Conservation (phyloP, 2,113 vertebrate species). For the Xiphorhynchus elegans region DNA sequence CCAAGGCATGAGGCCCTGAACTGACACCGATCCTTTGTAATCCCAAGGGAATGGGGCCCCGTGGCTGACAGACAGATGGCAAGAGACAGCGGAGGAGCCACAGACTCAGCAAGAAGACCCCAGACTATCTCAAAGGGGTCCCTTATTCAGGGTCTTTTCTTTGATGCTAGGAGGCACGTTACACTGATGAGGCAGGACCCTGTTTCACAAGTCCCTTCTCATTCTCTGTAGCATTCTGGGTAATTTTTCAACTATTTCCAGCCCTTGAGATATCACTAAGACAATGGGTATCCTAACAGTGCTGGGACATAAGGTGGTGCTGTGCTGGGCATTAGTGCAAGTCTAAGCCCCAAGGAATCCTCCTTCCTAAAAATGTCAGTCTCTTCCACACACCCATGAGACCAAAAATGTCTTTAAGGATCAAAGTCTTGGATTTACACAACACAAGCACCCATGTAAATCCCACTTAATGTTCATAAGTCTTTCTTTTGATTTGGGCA, state of each 20-base stretch:
- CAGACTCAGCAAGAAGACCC: accelerated
- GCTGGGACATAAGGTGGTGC: not conserved
- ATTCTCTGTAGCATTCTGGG: not conserved
- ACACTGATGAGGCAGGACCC: not conserved
- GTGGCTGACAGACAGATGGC: not conserved
- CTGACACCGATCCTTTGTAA: not conserved
- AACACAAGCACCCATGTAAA: not conserved
- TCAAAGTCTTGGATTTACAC: not conserved
- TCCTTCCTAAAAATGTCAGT: not conserved
- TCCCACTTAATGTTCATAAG: not conserved
- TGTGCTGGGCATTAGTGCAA: accelerated
- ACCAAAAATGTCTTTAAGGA: not conserved
- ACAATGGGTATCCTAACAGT: not conserved
- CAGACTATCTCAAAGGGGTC: not conserved
- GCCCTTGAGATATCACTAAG: not conserved
- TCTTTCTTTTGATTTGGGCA: not conserved
- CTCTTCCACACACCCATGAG: not conserved
- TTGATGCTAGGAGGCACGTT: not conserved
- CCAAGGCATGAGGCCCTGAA: not conserved
- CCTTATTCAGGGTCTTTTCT: not conserved
- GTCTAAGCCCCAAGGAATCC: not conserved
- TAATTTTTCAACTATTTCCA: not conserved
- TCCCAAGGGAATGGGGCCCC: not conserved
- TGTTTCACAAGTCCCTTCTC: not conserved
- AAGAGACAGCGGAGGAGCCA: not conserved